Conservation (phyloP, 1,140 invertebrate genomes). For the Drosophila repleta region DNA sequence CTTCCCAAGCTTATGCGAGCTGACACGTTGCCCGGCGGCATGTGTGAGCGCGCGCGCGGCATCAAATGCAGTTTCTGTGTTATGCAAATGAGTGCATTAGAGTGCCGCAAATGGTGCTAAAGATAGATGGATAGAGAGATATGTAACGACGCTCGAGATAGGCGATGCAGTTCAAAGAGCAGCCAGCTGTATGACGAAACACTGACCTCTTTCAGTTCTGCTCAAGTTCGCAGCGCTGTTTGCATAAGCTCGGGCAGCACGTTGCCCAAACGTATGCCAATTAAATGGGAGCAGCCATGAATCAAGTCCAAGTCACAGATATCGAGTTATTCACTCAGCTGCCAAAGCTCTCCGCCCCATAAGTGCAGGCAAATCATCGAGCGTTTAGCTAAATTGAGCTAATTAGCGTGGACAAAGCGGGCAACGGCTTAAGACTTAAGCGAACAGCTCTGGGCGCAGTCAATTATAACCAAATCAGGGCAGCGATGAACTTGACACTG, state of each 20-base stretch:
- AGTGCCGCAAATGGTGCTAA: conserved; percentile 33
- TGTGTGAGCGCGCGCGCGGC: conserved; percentile 27
- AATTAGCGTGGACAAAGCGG: conserved; percentile 21
- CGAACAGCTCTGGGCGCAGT: conserved; percentile 5
- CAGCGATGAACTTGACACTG: not conserved
- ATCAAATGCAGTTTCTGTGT: conserved; percentile 61
- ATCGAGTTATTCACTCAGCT: conserved; percentile 1
- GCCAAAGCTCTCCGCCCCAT: conserved; percentile 36
- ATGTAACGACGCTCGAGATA: not conserved
- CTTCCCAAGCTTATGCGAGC: conserved; percentile 52
- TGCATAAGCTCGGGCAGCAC: conserved; percentile 60
- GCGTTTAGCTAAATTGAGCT: conserved; percentile 34
- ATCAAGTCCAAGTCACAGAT: too few relatives aligned
- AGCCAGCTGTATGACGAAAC: conserved; percentile 4
- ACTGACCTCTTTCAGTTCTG: conserved; percentile 10
- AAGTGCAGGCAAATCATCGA: conserved; percentile 28
- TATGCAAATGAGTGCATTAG: conserved; percentile 66
- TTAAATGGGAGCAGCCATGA: conserved; percentile 12
- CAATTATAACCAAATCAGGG: conserved; percentile 40
- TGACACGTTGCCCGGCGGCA: conserved; percentile 52
- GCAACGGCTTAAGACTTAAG: conserved; percentile 8
- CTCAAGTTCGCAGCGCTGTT: conserved; percentile 54
- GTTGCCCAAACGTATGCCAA: conserved; percentile 27
- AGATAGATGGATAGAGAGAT: conserved; percentile 24
- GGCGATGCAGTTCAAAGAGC: conserved; percentile 1